These are phyloP conservation scores for Pyrocoelia pectoralis DNA, from an alignment of 2,888 invertebrate species.

Conservation along the genomic window DNA sequence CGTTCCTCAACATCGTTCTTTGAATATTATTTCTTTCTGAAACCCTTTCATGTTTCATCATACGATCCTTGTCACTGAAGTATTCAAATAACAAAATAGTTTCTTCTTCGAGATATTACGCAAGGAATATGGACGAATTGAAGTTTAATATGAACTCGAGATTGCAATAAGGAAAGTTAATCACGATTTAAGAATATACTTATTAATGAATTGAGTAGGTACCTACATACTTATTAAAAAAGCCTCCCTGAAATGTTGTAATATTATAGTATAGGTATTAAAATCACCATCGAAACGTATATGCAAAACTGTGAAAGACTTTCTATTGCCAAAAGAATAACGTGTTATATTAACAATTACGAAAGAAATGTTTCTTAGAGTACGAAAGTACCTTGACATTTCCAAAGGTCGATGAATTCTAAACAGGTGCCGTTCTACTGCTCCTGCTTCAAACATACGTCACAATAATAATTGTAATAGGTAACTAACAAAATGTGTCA, in stretches of 20 bases:
- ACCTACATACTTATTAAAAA: too few species aligned
- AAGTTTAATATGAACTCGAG: too few species aligned
- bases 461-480: background rate
- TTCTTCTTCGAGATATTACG: too few species aligned
- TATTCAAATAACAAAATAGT: too few species aligned
- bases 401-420: slow-evolving; percentile 11
- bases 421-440: slow-evolving; percentile 4
- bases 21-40: background rate
- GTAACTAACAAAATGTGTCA: background rate
- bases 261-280: too few species aligned
- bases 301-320: too few species aligned
- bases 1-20: background rate
- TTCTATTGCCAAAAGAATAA: too few species aligned
- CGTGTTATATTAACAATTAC: background rate
- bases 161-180: background rate
- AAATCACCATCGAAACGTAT: too few species aligned
- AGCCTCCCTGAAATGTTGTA: too few species aligned
- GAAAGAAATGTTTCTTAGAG: background rate
- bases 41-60: background rate
- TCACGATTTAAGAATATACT: background rate
- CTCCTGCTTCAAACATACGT: background rate
- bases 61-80: background rate
- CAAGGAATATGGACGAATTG: too few species aligned
- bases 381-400: slow-evolving; percentile 6
- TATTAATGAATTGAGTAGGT: too few species aligned